These are phyloP conservation scores for Lagodon rhomboides DNA, from an alignment of 2,797 vertebrate species.

Conservation along the genomic window DNA sequence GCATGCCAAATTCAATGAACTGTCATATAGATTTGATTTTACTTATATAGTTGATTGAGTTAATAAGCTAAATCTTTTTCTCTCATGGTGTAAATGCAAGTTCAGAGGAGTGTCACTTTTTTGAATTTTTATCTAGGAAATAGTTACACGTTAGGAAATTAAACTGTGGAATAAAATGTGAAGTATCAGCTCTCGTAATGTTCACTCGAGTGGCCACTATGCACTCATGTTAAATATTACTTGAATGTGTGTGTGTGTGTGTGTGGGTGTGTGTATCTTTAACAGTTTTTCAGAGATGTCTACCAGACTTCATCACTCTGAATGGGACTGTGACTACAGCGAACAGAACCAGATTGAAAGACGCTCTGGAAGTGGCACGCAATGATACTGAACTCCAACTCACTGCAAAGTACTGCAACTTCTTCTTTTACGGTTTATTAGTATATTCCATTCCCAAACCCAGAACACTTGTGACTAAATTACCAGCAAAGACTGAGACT, in stretches of 20 bases:
- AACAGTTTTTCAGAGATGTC: slow-evolving; percentile 92
- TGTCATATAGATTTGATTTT: neutral
- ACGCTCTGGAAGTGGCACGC: slow-evolving; percentile 85
- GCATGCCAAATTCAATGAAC: neutral
- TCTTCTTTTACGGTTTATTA: neutral
- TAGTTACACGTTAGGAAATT: neutral
- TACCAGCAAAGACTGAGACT: too few relatives aligned
- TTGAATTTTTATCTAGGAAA: neutral
- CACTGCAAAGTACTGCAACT: slow-evolving; percentile 85
- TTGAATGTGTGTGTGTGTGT: neutral
- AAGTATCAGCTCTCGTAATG: neutral
- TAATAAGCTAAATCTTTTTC: neutral
- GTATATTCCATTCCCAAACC: neutral
- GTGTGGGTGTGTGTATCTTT: neutral
- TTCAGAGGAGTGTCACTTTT: neutral
- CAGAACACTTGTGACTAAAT: too few relatives aligned
- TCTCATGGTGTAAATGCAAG: neutral
- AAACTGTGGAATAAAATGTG: neutral
- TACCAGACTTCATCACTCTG: slow-evolving; percentile 90
- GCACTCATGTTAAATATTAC: neutral
- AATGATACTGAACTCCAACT: slow-evolving; percentile 88
- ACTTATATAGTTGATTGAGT: neutral
- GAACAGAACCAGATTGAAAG: slow-evolving; percentile 88
- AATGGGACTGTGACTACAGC: slow-evolving; percentile 89
- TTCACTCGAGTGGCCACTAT: neutral